Conservation (phyloP, 2,113 vertebrate genomes). For the Anthoscopus minutus region DNA sequence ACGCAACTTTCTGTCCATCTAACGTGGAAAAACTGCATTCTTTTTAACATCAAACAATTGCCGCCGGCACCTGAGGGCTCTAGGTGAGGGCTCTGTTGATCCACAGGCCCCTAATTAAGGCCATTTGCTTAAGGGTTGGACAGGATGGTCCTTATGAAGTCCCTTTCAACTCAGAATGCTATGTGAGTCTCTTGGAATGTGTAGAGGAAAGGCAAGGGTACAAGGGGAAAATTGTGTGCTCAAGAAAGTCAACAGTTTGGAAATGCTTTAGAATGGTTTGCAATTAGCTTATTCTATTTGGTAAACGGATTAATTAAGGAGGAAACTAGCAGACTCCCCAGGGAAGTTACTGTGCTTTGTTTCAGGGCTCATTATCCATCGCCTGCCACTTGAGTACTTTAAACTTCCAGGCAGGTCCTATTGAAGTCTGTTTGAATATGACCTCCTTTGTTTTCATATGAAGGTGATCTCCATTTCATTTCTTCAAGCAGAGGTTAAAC, state of each 20-base stretch:
- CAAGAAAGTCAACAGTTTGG: background rate
- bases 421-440: background rate
- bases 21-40: accelerated
- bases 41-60: accelerated
- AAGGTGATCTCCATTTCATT: constrained; percentile 13
- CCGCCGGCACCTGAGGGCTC: accelerated
- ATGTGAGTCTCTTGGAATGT: background rate
- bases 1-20: background rate
- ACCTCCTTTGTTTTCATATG: constrained; percentile 18
- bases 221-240: accelerated
- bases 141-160: background rate
- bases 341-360: background rate
- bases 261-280: background rate
- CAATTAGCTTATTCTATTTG: background rate
- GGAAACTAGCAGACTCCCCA: background rate
- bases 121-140: background rate
- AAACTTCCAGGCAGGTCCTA: background rate
- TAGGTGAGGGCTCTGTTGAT: accelerated
- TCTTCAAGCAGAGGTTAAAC: constrained; percentile 33
- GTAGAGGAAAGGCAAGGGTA: background rate
- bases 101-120: accelerated
- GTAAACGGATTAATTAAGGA: background rate
- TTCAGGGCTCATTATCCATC: background rate
- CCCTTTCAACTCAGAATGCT: too few relatives aligned
- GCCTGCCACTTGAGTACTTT: background rate